Evolutionary conservation across 2,113 vertebrate species (phyloP).

Genomic region (Neofelis nebulosa): DNA sequence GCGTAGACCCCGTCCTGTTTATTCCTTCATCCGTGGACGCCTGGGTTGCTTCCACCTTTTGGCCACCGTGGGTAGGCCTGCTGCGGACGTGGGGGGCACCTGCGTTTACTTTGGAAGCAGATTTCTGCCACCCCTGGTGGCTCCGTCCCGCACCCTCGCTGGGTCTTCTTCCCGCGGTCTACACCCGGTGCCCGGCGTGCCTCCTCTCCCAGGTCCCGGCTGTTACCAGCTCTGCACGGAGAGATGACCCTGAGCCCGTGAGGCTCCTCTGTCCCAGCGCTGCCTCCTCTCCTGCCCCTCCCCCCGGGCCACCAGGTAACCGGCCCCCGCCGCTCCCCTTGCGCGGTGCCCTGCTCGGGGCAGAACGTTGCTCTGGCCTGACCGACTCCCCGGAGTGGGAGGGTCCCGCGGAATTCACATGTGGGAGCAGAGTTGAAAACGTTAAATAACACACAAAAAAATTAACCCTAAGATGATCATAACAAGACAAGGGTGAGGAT

Average conservation of each 20-base stretch:
- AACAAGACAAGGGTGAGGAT: neutral
- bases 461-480: neutral
- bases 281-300: fast-evolving
- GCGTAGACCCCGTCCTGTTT: neutral
- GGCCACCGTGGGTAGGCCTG: neutral
- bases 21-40: neutral
- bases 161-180: neutral
- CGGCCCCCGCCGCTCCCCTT: too few species aligned
- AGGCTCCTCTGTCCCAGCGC: neutral
- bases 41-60: neutral
- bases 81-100: neutral
- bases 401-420: neutral
- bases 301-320: neutral
- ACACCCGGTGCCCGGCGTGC: neutral
- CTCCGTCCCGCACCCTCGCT: too few species aligned
- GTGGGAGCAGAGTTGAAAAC: neutral
- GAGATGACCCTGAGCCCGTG: neutral
- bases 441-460: neutral
- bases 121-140: neutral
- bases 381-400: neutral
- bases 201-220: neutral
- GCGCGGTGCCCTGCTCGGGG: neutral
- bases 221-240: neutral
- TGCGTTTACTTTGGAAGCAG: neutral
- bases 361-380: neutral